Percentiles rank a stretch among this genome's conserved stretches.
Conservation (phyloP, 2,113 vertebrate species). For the Canis aureus region DNA sequence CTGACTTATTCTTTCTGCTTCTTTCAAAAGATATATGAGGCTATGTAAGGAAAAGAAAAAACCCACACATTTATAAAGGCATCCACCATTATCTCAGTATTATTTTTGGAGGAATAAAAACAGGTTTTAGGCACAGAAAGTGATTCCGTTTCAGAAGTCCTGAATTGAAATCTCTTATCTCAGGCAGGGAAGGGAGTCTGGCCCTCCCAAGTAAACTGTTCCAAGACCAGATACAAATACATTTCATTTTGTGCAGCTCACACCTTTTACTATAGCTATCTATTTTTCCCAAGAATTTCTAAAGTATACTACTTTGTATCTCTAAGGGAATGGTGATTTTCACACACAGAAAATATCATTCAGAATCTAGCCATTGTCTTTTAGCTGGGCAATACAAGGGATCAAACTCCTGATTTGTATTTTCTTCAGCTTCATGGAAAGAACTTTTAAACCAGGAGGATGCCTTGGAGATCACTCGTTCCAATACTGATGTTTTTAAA, state of each 20-base stretch:
- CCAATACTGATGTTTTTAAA: not conserved
- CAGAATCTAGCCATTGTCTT: not conserved
- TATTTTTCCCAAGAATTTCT: not conserved
- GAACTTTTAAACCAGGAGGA: not conserved
- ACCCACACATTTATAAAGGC: not conserved
- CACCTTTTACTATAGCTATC: not conserved
- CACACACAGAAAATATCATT: not conserved
- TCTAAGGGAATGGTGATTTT: not conserved
- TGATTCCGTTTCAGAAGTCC: not conserved
- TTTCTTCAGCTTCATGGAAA: not conserved
- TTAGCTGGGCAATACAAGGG: not conserved
- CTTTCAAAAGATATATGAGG: not conserved
- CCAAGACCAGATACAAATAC: not conserved
- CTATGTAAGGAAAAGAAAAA: not conserved
- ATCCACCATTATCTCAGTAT: not conserved
- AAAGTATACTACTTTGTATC: not conserved
- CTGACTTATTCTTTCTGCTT: not conserved
- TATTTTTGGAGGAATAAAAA: not conserved
- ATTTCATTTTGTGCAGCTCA: not conserved
- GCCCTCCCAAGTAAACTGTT: not conserved
- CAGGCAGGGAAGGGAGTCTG: not conserved
- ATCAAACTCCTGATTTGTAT: not conserved
- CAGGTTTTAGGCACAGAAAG: not conserved
- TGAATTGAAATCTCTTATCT: not conserved
- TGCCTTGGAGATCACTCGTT: not conserved